These are phyloP conservation scores for Hemitrygon akajei DNA, from an alignment of 2,797 vertebrate species.

Conservation along the genomic window DNA sequence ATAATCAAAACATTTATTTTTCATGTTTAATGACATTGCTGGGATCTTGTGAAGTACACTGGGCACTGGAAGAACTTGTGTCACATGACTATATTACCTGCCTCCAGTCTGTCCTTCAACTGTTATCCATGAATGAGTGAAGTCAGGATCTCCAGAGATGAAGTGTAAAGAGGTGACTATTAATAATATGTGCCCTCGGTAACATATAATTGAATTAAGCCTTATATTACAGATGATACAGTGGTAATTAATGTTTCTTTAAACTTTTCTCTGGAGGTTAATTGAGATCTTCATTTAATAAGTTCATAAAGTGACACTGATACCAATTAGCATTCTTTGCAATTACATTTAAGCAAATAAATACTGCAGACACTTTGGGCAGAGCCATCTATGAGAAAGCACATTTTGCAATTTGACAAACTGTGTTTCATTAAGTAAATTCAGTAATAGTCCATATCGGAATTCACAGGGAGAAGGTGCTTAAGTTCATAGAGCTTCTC, in stretches of 20 bases:
- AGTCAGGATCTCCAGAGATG: slow-evolving; percentile 28
- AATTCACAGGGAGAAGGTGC: neutral
- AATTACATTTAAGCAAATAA: slow-evolving; percentile 21
- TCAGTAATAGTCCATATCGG: neutral
- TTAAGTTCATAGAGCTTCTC: neutral
- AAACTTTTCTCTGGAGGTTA: slow-evolving; percentile 36
- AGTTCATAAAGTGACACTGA: slow-evolving; percentile 20
- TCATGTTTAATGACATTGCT: neutral
- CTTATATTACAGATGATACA: slow-evolving; percentile 23
- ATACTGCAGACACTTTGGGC: neutral
- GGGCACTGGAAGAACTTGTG: neutral
- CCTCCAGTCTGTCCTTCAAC: slow-evolving; percentile 11
- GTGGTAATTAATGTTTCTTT: slow-evolving; percentile 29
- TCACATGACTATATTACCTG: neutral
- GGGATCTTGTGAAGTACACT: neutral
- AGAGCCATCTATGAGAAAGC: neutral
- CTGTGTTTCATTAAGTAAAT: neutral
- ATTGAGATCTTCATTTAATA: slow-evolving; percentile 34
- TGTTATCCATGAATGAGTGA: neutral
- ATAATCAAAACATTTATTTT: neutral
- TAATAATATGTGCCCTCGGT: slow-evolving; percentile 22
- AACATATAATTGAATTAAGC: slow-evolving; percentile 30
- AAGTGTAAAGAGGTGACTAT: slow-evolving; percentile 27
- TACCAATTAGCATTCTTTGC: slow-evolving; percentile 35
- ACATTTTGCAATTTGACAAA: neutral